phyloP scores from a whole-genome alignment of 2,888 invertebrate genomes.

The Gari tellinella region DNA sequence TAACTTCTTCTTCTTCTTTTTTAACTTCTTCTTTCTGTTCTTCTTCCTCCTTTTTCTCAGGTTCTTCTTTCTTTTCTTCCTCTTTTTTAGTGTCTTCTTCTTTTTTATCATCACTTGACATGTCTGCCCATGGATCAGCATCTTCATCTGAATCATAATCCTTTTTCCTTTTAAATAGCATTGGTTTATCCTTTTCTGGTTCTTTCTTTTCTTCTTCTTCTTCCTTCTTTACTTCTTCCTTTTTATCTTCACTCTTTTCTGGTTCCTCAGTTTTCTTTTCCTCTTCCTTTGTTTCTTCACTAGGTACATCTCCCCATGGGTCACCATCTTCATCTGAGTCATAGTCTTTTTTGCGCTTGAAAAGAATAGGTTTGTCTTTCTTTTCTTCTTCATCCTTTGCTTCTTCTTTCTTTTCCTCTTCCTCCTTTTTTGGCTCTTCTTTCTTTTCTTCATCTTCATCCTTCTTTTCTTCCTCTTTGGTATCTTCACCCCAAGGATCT shows the following conservation, averaged over 20 bases:
- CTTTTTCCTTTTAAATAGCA: conserved; percentile 39
- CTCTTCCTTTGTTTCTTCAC: conserved; percentile 25
- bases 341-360: conserved; percentile 45
- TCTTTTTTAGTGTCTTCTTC: conserved; percentile 36
- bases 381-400: conserved; percentile 29
- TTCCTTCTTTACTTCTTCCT: conserved; percentile 27
- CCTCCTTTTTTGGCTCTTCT: conserved; percentile 28
- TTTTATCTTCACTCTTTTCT: conserved; percentile 11
- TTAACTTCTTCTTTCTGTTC: conserved; percentile 3
- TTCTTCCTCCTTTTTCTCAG: conserved; percentile 6
- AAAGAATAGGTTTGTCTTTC: conserved; percentile 31
- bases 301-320: conserved; percentile 25
- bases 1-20: conserved; percentile 9
- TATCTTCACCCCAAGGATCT: conserved; percentile 48
- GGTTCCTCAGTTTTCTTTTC: conserved; percentile 5
- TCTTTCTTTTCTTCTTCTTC: conserved; percentile 11
- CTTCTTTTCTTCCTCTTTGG: conserved; percentile 22
- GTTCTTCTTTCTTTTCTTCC: conserved; percentile 20
- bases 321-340: conserved; percentile 39
- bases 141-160: conserved; percentile 50
- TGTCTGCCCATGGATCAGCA: conserved; percentile 34
- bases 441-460: conserved; percentile 18
- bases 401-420: conserved; percentile 23
- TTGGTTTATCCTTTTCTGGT: conserved; percentile 32
- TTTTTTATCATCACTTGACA: conserved; percentile 20